phyloP scores from a whole-genome alignment of 2,888 invertebrate genomes.

The Cryptophagus acutangulus region DNA sequence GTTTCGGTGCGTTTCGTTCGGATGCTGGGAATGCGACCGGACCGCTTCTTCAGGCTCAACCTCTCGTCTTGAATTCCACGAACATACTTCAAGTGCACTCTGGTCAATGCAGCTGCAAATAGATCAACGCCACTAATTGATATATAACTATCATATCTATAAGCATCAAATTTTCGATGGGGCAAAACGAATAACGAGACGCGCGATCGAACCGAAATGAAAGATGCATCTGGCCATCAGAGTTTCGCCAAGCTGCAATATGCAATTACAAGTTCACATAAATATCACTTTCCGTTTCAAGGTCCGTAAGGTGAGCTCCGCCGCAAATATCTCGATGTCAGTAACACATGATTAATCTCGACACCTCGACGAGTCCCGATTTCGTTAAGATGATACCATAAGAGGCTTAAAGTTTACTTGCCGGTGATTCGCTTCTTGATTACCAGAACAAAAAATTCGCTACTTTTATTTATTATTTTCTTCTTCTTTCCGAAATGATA shows the following conservation, averaged over 20 bases:
- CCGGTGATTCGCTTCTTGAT: slow-evolving; percentile 17
- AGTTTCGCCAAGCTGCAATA: too few relatives aligned
- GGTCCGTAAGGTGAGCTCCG: slow-evolving; percentile 30
- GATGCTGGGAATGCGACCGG: slow-evolving; percentile 36
- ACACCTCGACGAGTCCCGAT: slow-evolving; percentile 30
- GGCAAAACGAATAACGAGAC: too few relatives aligned
- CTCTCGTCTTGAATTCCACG: slow-evolving; percentile 33
- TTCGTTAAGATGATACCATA: slow-evolving; percentile 24
- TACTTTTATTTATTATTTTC: too few relatives aligned
- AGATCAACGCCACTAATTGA: too few relatives aligned
- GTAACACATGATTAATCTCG: slow-evolving; percentile 36
- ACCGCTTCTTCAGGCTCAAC: slow-evolving; percentile 35
- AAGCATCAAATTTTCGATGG: too few relatives aligned
- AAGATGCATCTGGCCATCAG: too few relatives aligned
- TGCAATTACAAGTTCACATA: slow-evolving; percentile 24
- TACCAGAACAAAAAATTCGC: slow-evolving; percentile 12
- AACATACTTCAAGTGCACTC: slow-evolving; percentile 34
- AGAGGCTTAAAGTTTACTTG: slow-evolving; percentile 18
- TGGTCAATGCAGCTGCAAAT: slow-evolving; percentile 24
- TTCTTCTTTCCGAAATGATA: neutral
- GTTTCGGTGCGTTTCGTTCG: slow-evolving; percentile 30
- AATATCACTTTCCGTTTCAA: slow-evolving; percentile 33
- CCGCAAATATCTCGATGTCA: slow-evolving; percentile 30
- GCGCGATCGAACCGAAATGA: too few relatives aligned
- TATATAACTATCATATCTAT: too few relatives aligned